Base-by-base conservation (phyloP, 2,797 vertebrate species). In the Pterois miles region DNA sequence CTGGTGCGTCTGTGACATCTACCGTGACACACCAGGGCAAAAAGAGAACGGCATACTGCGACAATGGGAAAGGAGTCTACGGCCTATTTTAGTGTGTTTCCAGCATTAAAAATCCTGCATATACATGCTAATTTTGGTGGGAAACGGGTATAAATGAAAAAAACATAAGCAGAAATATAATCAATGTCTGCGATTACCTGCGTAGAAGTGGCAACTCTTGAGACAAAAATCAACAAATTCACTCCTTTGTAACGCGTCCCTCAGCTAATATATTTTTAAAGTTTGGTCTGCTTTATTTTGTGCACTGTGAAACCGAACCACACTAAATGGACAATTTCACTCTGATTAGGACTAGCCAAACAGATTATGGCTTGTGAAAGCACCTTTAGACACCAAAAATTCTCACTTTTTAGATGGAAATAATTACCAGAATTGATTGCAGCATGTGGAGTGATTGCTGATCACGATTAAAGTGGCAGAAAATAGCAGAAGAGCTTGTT, bases 371-470 rank as follows among this genome's bases (percentile, higher is more conserved):
- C 33, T 22, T 22, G 33, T 60, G n/a, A 60, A 14, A 53, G 31
- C n/a, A 2, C n/a, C 34, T 13, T 18, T 40, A 8, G 36, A 69
- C 53, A 54, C 27, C 46, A 66, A 65, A 67, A 20, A 29, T 60
- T 68, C 18, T 31, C 69, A 52, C 73, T 25, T 16, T 65, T 71
- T 38, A 56, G 25, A 64, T 74, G 25, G 18, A 31, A 20, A 65
- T 63, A 56, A 83, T 76, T 73, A 73, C 9, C 58, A 38, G 34
- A 65, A 72, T 80, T 81, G 79, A 86, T 83, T 50, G 59, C 64
- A 73, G 64, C 65, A 52, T 69, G 46, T 23, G 20, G 60, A 54
- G 48, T 84, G 82, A 88, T 83, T 89, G 71, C 81, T 73, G 70
- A 71, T 78, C 36, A 33, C 14, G 52, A 36, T 79, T 79, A 53